Evolutionary conservation across 2,888 invertebrate species (phyloP), one percentile per base, ranked within the genome.

Genomic region (Cheilosia vernalis): DNA sequence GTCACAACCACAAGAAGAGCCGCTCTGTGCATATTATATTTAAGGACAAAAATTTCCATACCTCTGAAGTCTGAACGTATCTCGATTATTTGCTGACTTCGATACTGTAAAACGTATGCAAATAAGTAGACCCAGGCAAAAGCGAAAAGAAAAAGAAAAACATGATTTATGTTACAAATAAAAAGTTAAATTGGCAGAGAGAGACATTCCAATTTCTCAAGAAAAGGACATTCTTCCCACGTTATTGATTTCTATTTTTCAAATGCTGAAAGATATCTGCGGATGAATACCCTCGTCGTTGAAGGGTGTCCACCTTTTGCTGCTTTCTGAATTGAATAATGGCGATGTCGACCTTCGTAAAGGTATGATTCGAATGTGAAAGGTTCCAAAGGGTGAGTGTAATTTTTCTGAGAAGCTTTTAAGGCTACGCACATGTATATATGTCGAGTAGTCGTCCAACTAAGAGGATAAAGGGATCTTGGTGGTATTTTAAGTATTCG

Each of bases 241-340:
- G 4, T 67, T 67, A 67, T 67, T 56, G 67, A 67, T 67, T 67
- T 67, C 19, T 19, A 24, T 55, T 27, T 42, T 42, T n/a, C 42
- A 24, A 15, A 37, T 40, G 40, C 13, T 9, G 24, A 40, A 40
- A 53, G 53, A 30, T 53, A 40, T 40, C 40, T n/a, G 40, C 40
- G n/a, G 21, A 64, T 51, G 47, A 51, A 47, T 19, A 37, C 24
- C 66, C 17, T 10, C 4, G 37, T n/a, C 21, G 37, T 27, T 49
- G 24, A 66, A 37, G 49, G 33, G 2, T 51, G 37, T 24, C 24
- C 51, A 33, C 47, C n/a, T 30, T 49, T 17, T 10, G 6, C 42
- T 24, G 13, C 19, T 19, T 40, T 13, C 9, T 13, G 30, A 61
- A 21, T 47, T 63, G 47, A 30, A 19, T 30, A 7, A 19, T 63